These are phyloP conservation scores for Rhamphomyia laevipes DNA, from an alignment of 2,888 invertebrate species.

Conservation along the genomic window DNA sequence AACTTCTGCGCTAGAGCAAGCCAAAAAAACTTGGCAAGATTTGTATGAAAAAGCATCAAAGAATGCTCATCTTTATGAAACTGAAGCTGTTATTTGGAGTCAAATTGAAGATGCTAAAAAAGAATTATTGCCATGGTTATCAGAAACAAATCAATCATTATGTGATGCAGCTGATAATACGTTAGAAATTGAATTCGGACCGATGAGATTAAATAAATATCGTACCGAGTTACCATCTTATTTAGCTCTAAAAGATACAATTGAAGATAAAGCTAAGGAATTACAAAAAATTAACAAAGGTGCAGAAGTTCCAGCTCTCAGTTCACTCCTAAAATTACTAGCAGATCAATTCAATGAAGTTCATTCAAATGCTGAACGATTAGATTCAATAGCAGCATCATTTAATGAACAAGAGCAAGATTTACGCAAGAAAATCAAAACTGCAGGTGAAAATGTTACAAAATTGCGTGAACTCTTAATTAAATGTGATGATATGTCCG, in stretches of 20 bases:
- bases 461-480: slow-evolving; percentile 71
- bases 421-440: slow-evolving; percentile 60
- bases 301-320: slow-evolving; percentile 54
- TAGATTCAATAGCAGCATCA: slow-evolving; percentile 60
- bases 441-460: slow-evolving; percentile 54
- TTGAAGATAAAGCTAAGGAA: slow-evolving; percentile 68
- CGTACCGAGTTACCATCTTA: slow-evolving; percentile 74
- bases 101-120: slow-evolving; percentile 80
- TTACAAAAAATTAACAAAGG: slow-evolving; percentile 63
- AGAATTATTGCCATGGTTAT: slow-evolving; percentile 72
- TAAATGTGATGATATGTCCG: slow-evolving; percentile 80
- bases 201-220: slow-evolving; percentile 67
- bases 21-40: slow-evolving; percentile 58
- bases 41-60: slow-evolving; percentile 59
- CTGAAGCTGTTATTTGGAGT: slow-evolving; percentile 85
- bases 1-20: slow-evolving; percentile 39
- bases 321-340: slow-evolving; percentile 51
- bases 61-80: slow-evolving; percentile 69
- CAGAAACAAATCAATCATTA: slow-evolving; percentile 66
- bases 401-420: slow-evolving; percentile 63
- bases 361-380: slow-evolving; percentile 56
- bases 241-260: slow-evolving; percentile 60
- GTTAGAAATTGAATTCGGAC: slow-evolving; percentile 69
- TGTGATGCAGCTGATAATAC: slow-evolving; percentile 63
- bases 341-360: slow-evolving; percentile 67